Percentiles rank a stretch among this genome's conserved stretches.
Conservation (phyloP, 2,113 vertebrate genomes). For the Herpailurus yagouaroundi region DNA sequence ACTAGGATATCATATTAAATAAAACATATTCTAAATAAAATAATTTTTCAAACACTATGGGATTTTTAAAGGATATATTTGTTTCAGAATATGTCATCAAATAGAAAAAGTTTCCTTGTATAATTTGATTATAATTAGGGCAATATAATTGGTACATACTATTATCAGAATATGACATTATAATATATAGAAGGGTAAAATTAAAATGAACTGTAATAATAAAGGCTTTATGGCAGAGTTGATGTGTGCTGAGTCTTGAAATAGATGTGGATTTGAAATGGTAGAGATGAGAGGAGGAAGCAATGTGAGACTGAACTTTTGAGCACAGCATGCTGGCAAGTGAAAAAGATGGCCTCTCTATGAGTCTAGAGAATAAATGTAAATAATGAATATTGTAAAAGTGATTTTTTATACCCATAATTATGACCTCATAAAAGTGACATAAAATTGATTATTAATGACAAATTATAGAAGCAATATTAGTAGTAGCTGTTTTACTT, state of each 20-base stretch:
- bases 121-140: neutral
- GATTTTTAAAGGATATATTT: neutral
- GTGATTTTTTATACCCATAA: neutral
- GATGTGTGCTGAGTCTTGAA: neutral
- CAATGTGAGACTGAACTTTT: neutral
- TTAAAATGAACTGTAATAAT: neutral
- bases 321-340: neutral
- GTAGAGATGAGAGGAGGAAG: neutral
- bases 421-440: neutral
- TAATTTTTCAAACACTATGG: neutral
- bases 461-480: neutral
- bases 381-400: neutral
- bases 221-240: neutral
- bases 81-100: neutral
- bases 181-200: neutral
- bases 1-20: neutral
- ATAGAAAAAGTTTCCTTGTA: neutral
- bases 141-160: neutral
- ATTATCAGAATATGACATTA: neutral
- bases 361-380: neutral
- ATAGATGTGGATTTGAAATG: neutral
- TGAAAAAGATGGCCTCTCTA: neutral
- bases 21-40: neutral
- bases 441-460: constrained; percentile 11
- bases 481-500: constrained; percentile 21